These are phyloP conservation scores for Branchellion lobata DNA, from an alignment of 2,888 invertebrate species.

Conservation along the genomic window DNA sequence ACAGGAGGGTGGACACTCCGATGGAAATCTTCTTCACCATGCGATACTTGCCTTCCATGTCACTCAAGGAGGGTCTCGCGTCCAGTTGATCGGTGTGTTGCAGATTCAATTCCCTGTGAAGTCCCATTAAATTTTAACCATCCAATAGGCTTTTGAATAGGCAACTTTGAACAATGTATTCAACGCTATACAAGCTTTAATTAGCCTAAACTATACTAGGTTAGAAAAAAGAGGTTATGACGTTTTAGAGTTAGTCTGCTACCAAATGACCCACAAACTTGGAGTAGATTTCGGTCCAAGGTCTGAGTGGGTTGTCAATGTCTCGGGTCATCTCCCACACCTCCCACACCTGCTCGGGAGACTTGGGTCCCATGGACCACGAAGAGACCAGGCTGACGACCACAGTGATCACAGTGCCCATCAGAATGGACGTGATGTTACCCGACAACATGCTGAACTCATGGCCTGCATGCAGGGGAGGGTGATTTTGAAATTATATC, in stretches of 20 bases:
- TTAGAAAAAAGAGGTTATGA: too few species aligned
- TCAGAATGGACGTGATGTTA: slow-evolving; percentile 58
- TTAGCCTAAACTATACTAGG: too few species aligned
- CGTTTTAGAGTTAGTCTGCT: too few species aligned
- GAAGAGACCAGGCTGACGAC: slow-evolving; percentile 53
- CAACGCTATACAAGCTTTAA: too few species aligned
- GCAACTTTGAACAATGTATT: too few species aligned
- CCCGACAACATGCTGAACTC: slow-evolving; percentile 61
- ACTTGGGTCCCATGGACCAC: not conserved
- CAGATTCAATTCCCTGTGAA: slow-evolving; percentile 57
- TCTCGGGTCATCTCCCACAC: slow-evolving; percentile 62
- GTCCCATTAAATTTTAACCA: too few species aligned
- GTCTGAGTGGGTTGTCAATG: slow-evolving; percentile 62
- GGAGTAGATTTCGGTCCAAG: slow-evolving; percentile 62
- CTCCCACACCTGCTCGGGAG: slow-evolving; percentile 27
- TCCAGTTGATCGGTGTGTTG: slow-evolving; percentile 55
- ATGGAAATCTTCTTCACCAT: slow-evolving; percentile 54
- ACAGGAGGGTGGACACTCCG: slow-evolving; percentile 53
- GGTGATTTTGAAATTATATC: too few species aligned
- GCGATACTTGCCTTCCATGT: slow-evolving; percentile 55
- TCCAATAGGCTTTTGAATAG: too few species aligned
- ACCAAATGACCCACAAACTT: slow-evolving; percentile 56
- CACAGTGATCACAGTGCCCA: slow-evolving; percentile 58
- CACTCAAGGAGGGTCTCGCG: slow-evolving; percentile 56
- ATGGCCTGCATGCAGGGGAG: too few species aligned